Evolutionary conservation across 2,888 invertebrate species (phyloP).

Genomic region (Leptogaster cylindrica): DNA sequence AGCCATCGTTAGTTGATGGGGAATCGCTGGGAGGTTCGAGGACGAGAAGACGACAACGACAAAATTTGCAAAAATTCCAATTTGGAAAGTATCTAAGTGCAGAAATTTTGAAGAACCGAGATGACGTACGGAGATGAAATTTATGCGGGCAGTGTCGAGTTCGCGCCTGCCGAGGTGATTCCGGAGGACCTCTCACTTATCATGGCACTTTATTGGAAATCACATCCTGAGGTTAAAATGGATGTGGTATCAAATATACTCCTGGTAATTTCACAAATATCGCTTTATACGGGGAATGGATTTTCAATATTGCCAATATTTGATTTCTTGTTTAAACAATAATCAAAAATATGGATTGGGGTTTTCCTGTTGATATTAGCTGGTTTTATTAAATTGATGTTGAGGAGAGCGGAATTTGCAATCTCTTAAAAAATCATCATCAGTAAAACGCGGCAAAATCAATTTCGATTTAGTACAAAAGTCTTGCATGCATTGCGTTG

Average conservation of each 20-base stretch:
- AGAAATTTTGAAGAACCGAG: too few relatives aligned
- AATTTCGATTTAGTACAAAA: too few relatives aligned
- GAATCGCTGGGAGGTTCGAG: not conserved
- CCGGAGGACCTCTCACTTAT: not conserved
- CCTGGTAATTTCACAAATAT: not conserved
- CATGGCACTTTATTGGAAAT: not conserved
- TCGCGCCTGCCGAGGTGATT: conserved; percentile 2
- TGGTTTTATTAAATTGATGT: too few relatives aligned
- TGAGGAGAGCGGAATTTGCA: too few relatives aligned
- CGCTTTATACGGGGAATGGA: not conserved
- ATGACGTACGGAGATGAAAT: not conserved
- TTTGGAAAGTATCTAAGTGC: not conserved
- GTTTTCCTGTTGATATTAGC: too few relatives aligned
- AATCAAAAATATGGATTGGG: too few relatives aligned
- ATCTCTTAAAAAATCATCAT: too few relatives aligned
- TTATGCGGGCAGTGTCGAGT: not conserved
- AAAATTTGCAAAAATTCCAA: not conserved
- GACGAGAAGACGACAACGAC: not conserved
- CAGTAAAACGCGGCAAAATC: too few relatives aligned
- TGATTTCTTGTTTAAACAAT: too few relatives aligned
- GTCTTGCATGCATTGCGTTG: too few relatives aligned
- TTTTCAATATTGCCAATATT: not conserved
- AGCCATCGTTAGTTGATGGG: conserved; percentile 2
- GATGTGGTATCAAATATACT: not conserved
- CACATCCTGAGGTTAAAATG: not conserved